Conservation (phyloP, 2,797 vertebrate species). For the Lepidocolaptes lacrymiger region DNA sequence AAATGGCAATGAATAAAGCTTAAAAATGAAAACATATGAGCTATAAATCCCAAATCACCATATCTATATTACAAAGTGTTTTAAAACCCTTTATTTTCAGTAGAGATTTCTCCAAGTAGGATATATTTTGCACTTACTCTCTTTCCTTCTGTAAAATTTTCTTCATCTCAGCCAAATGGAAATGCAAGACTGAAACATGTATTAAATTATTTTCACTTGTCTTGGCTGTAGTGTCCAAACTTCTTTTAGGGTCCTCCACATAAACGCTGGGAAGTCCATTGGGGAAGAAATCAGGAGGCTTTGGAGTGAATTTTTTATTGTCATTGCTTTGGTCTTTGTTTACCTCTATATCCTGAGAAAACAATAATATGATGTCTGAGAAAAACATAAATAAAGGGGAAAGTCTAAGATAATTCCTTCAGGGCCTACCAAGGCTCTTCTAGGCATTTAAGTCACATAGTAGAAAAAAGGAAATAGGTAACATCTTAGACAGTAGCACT, state of each 20-base stretch:
- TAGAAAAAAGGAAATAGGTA: neutral
- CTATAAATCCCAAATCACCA: neutral
- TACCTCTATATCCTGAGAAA: slow-evolving; percentile 45
- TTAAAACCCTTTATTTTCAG: neutral
- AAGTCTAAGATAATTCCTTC: neutral
- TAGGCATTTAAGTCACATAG: neutral
- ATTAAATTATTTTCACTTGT: slow-evolving; percentile 10
- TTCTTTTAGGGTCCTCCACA: neutral
- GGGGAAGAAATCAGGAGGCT: neutral
- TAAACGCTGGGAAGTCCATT: neutral
- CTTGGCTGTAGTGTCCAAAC: neutral
- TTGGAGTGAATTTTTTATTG: neutral
- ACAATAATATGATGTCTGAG: neutral
- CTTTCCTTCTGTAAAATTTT: slow-evolving; percentile 72
- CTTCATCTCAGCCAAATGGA: slow-evolving; percentile 59
- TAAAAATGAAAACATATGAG: neutral
- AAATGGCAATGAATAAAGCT: neutral
- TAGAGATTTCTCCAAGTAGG: neutral
- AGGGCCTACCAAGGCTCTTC: neutral
- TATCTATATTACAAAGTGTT: neutral
- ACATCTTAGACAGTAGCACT: neutral
- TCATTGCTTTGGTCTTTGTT: slow-evolving; percentile 8
- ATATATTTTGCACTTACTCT: slow-evolving; percentile 67
- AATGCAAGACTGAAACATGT: slow-evolving; percentile 37
- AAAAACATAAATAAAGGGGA: neutral